Conservation (phyloP, 2,113 vertebrate genomes). For the Mohoua ochrocephala region DNA sequence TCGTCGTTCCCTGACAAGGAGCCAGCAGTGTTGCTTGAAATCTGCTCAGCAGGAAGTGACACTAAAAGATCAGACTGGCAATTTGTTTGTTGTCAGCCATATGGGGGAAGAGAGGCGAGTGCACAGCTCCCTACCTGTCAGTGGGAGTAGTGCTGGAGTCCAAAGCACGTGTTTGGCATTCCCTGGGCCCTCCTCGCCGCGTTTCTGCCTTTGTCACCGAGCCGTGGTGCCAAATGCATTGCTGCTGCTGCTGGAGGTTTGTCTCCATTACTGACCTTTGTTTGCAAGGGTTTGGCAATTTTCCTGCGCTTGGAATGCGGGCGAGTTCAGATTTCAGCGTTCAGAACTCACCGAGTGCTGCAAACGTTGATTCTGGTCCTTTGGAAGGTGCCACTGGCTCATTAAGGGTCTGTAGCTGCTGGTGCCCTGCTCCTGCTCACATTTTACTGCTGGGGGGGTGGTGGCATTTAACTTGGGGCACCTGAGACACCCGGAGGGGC, state of each 20-base stretch:
- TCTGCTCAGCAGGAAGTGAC: constrained; percentile 63
- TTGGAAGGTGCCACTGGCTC: background rate
- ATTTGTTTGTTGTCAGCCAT: constrained; percentile 59
- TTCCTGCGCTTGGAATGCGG: background rate
- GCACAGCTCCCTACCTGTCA: constrained; percentile 7
- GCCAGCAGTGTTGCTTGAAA: constrained; percentile 51
- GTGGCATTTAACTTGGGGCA: background rate
- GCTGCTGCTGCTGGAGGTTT: background rate
- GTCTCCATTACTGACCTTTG: background rate
- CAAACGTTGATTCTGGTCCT: background rate
- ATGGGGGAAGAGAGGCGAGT: background rate
- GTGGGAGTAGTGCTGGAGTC: background rate
- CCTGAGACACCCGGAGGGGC: background rate
- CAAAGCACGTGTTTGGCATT: background rate
- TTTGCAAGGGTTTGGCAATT: background rate
- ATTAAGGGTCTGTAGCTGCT: fast-evolving
- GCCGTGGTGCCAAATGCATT: fast-evolving
- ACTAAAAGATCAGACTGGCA: constrained; percentile 38
- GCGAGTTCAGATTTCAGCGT: background rate
- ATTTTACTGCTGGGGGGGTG: fast-evolving
- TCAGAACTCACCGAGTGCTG: background rate
- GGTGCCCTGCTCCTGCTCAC: fast-evolving
- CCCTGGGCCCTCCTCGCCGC: background rate
- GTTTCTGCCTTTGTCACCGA: background rate
- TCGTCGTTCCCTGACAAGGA: constrained; percentile 51